phyloP scores from a whole-genome alignment of 2,888 invertebrate genomes.

The Oxycera nigricornis region DNA sequence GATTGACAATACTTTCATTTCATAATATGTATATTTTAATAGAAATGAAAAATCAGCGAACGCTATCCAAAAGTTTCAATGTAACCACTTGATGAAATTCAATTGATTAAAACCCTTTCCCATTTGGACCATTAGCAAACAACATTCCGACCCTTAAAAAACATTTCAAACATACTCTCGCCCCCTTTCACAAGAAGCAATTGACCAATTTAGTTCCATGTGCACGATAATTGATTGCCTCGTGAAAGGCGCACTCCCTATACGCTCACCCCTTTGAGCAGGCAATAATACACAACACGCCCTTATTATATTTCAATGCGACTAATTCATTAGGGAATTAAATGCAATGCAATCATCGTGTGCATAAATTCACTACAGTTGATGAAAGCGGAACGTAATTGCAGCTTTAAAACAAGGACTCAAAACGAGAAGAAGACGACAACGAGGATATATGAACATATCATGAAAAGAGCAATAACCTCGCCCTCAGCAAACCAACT shows the following conservation, averaged over 20 bases:
- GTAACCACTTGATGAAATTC: too few species aligned
- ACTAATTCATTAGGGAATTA: slow-evolving; percentile 5
- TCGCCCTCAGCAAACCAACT: neutral
- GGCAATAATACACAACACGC: neutral
- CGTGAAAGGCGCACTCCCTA: neutral
- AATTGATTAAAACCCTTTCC: too few species aligned
- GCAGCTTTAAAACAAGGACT: neutral
- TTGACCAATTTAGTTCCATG: slow-evolving; percentile 22
- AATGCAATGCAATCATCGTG: neutral
- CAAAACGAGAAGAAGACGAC: too few species aligned
- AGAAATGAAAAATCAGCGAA: too few species aligned
- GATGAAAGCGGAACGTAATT: neutral
- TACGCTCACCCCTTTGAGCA: slow-evolving; percentile 1
- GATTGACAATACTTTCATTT: too few species aligned
- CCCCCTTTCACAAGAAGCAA: neutral
- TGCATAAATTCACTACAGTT: neutral
- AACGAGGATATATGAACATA: too few species aligned
- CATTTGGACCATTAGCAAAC: too few species aligned
- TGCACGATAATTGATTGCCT: slow-evolving; percentile 13
- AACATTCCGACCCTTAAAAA: too few species aligned
- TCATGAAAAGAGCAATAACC: slow-evolving; percentile 28
- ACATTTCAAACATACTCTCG: too few species aligned
- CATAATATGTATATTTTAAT: too few species aligned
- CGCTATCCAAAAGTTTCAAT: too few species aligned
- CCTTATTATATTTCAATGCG: neutral